Conservation (phyloP, 2,888 invertebrate species). For the Monoplex corrugatus region DNA sequence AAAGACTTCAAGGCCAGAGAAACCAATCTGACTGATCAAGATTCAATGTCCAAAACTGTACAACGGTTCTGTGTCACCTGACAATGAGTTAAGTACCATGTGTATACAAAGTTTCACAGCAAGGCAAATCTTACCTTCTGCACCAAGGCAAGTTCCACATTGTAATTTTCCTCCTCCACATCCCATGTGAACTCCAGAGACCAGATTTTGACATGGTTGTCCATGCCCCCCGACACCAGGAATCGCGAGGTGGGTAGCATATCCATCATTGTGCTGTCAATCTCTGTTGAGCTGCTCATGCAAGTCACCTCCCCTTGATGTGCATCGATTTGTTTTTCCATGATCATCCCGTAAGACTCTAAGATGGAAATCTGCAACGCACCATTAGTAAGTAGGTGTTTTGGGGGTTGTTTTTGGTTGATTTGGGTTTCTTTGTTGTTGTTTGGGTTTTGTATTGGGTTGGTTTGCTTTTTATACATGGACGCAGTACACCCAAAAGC, state of each 20-base stretch:
- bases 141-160: constrained; percentile 37
- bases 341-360: constrained; percentile 47
- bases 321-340: constrained; percentile 64
- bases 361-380: constrained; percentile 48
- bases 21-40: too few species aligned
- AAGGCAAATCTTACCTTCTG: constrained; percentile 50
- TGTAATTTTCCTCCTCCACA: constrained; percentile 34
- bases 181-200: constrained; percentile 49
- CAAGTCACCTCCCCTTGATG: constrained; percentile 67
- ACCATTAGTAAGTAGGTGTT: too few species aligned
- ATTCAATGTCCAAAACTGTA: too few species aligned
- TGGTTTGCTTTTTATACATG: too few species aligned
- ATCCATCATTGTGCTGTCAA: constrained; percentile 52
- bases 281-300: constrained; percentile 56
- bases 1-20: too few species aligned
- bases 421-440: too few species aligned
- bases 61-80: too few species aligned
- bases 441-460: too few species aligned
- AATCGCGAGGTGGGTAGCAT: constrained; percentile 56
- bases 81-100: too few species aligned
- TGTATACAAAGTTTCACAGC: not conserved
- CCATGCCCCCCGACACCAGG: constrained; percentile 67
- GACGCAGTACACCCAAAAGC: too few species aligned
- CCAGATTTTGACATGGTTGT: constrained; percentile 69
- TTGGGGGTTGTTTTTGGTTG: too few species aligned